Evolutionary conservation across 2,113 vertebrate genomes (phyloP).

Genomic region (Hippoglossus stenolepis): DNA sequence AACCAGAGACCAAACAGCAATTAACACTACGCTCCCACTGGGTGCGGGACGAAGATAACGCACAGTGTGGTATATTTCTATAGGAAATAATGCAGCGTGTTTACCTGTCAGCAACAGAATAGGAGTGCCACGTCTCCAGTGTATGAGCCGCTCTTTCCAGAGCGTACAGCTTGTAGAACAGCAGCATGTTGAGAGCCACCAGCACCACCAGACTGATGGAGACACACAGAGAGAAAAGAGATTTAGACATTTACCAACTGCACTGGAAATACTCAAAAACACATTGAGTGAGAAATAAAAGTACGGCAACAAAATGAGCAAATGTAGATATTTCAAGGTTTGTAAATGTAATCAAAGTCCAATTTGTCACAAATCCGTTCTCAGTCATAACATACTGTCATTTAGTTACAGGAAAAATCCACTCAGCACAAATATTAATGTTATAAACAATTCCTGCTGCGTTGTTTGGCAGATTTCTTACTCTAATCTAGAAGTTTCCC

Average conservation of each 20-base stretch:
- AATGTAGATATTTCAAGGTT: not conserved
- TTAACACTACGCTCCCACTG: not conserved
- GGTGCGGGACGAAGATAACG: not conserved
- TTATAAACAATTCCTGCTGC: not conserved
- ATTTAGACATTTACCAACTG: not conserved
- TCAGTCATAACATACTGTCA: slow-evolving; percentile 12
- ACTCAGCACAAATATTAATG: slow-evolving; percentile 2
- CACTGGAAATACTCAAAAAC: not conserved
- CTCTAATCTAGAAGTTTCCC: no score
- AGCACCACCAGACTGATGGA: slow-evolving; percentile 86
- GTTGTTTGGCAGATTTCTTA: no score
- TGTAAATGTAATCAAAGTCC: not conserved
- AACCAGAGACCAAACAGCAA: not conserved
- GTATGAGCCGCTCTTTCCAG: slow-evolving; percentile 90
- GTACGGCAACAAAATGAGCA: not conserved
- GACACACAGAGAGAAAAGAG: slow-evolving; percentile 9
- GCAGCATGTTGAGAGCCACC: slow-evolving; percentile 90
- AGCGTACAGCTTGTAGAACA: slow-evolving; percentile 92
- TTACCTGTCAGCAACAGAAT: slow-evolving; percentile 89
- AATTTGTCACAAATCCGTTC: not conserved
- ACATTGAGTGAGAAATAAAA: not conserved
- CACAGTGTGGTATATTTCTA: not conserved
- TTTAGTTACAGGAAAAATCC: slow-evolving; percentile 49
- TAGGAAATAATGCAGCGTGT: not conserved
- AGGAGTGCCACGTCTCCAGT: slow-evolving; percentile 91